phyloP scores from a whole-genome alignment of 2,888 invertebrate species.

The Helleia helle region DNA sequence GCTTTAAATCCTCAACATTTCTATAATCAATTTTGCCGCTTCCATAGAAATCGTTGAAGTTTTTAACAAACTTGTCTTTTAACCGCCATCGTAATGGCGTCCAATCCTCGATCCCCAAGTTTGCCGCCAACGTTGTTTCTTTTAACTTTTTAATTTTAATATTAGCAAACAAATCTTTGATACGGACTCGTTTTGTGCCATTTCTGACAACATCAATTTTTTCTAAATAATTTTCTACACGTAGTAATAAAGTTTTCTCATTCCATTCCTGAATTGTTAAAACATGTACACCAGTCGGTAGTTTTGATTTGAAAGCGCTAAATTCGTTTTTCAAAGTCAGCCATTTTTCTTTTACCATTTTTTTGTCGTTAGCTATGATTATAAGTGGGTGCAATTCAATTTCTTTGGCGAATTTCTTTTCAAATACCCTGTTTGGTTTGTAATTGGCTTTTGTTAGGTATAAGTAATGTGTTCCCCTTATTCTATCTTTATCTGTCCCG shows the following conservation, averaged over 20 bases:
- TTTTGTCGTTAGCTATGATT: slow-evolving; percentile 22
- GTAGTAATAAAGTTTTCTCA: slow-evolving; percentile 74
- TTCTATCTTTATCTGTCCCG: slow-evolving; percentile 31
- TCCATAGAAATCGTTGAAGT: slow-evolving; percentile 38
- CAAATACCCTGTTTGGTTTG: slow-evolving; percentile 41
- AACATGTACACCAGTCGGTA: slow-evolving; percentile 82
- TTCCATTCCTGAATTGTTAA: slow-evolving; percentile 86
- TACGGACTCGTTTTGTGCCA: slow-evolving; percentile 62
- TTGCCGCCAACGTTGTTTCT: slow-evolving; percentile 80
- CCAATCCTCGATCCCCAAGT: slow-evolving; percentile 74
- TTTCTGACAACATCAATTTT: slow-evolving; percentile 72
- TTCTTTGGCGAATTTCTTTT: slow-evolving; percentile 52
- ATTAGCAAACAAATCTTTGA: slow-evolving; percentile 73
- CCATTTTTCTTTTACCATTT: slow-evolving; percentile 44
- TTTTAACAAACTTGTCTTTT: slow-evolving; percentile 34
- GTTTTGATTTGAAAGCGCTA: slow-evolving; percentile 58
- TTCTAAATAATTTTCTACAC: slow-evolving; percentile 86
- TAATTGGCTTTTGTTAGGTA: slow-evolving; percentile 38
- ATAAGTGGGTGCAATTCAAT: slow-evolving; percentile 33
- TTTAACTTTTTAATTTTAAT: slow-evolving; percentile 64
- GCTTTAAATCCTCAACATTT: slow-evolving; percentile 16
- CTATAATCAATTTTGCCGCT: slow-evolving; percentile 22
- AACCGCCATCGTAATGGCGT: slow-evolving; percentile 65
- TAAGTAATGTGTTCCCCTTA: slow-evolving; percentile 41
- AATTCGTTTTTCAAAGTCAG: slow-evolving; percentile 32